Conservation (phyloP, 35 echinoderm and acorn worm species). For the Apostichopus californicus region DNA sequence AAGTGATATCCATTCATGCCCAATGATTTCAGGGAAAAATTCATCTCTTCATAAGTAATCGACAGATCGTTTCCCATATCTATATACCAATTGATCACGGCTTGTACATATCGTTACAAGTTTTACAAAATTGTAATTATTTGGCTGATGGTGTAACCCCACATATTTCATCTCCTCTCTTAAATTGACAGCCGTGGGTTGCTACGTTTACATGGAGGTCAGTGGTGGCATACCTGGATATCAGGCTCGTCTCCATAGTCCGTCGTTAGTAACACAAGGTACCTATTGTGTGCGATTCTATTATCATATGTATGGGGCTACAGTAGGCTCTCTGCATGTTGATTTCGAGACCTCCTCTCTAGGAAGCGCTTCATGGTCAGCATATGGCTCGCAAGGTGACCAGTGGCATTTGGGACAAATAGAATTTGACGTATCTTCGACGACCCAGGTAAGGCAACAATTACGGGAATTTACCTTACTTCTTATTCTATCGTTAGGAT, state of each 20-base stretch:
- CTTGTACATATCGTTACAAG: neutral
- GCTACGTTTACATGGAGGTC: slow-evolving; percentile 77
- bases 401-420: slow-evolving; percentile 63
- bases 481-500: no score
- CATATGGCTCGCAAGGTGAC: slow-evolving; percentile 61
- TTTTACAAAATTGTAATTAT: neutral
- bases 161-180: neutral
- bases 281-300: slow-evolving; percentile 61
- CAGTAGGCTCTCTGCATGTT: slow-evolving; percentile 56
- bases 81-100: neutral
- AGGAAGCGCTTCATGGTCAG: slow-evolving; percentile 46
- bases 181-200: slow-evolving; percentile 44
- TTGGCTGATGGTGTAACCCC: neutral
- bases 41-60: neutral
- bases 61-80: neutral
- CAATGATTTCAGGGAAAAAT: neutral
- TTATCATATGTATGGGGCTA: slow-evolving; percentile 75
- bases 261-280: neutral
- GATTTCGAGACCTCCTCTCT: neutral
- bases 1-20: neutral
- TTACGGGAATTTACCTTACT: no score
- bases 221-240: slow-evolving; percentile 39
- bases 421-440: neutral
- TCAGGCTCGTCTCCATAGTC: slow-evolving; percentile 64
- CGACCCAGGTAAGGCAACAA: slow-evolving; percentile 10